phyloP scores from a whole-genome alignment of 2,797 vertebrate species.

The Phataginus tetradactyla region DNA sequence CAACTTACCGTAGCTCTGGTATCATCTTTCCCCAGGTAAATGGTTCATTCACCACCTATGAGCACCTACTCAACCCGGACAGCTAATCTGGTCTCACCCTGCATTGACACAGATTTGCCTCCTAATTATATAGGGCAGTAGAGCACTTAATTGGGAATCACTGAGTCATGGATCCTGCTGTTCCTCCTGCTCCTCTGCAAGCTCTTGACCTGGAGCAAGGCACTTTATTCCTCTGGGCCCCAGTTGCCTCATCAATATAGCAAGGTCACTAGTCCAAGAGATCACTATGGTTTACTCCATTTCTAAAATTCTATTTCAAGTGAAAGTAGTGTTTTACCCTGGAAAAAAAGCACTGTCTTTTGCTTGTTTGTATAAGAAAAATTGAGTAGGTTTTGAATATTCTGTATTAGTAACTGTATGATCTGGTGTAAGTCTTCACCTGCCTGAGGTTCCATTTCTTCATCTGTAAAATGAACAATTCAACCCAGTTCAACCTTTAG shows the following conservation, averaged over 20 bases:
- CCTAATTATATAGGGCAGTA: conserved; percentile 69
- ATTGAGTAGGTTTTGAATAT: background rate
- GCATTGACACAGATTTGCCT: conserved; percentile 40
- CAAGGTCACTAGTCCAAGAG: background rate
- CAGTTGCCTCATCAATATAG: conserved; percentile 4
- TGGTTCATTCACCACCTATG: background rate
- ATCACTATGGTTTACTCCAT: background rate
- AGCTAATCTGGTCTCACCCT: conserved; percentile 27
- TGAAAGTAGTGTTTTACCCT: background rate
- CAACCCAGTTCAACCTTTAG: background rate
- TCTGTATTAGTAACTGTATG: background rate
- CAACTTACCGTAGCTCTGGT: background rate
- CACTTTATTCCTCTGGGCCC: conserved; percentile 32
- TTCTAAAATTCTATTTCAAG: background rate
- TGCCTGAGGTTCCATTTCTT: background rate
- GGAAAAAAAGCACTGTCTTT: background rate
- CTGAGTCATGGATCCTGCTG: conserved; percentile 57
- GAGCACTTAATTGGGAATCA: conserved; percentile 70
- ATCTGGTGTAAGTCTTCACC: background rate
- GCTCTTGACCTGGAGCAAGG: conserved; percentile 33
- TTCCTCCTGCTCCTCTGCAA: background rate
- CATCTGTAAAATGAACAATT: background rate
- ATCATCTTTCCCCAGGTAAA: background rate
- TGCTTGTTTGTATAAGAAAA: background rate
- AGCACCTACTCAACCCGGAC: background rate